These are phyloP conservation scores for Salminus brasiliensis DNA, from an alignment of 2,113 vertebrate species.

Conservation along the genomic window DNA sequence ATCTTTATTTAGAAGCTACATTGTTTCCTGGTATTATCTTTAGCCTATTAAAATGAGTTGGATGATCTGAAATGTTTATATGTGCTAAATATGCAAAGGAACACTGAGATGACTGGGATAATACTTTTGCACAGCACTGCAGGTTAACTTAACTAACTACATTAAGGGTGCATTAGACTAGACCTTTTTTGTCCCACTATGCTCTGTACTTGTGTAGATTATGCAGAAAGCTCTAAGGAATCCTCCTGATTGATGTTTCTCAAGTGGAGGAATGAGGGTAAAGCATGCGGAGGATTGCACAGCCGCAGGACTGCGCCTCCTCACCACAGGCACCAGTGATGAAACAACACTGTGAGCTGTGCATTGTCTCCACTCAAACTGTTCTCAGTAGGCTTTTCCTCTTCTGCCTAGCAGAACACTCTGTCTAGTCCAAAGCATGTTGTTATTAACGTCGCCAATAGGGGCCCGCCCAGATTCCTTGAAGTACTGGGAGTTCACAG, in stretches of 20 bases:
- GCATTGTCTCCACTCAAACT: background rate
- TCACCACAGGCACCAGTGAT: background rate
- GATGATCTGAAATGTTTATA: too few species aligned
- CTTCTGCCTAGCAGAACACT: slow-evolving; percentile 50
- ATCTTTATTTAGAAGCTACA: too few species aligned
- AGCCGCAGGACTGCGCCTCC: background rate
- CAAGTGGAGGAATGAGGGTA: background rate
- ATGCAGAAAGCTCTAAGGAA: background rate
- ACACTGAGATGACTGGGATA: too few species aligned
- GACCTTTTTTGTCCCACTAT: background rate
- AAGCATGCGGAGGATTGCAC: background rate
- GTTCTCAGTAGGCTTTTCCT: slow-evolving; percentile 45
- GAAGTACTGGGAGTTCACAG: slow-evolving; percentile 53
- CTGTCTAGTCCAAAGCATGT: slow-evolving; percentile 69
- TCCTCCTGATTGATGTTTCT: slow-evolving; percentile 4
- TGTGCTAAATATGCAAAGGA: too few species aligned
- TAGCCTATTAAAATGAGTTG: too few species aligned
- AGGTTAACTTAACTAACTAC: too few species aligned
- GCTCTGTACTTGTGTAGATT: background rate
- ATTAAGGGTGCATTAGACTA: background rate
- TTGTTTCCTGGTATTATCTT: too few species aligned
- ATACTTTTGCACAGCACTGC: too few species aligned
- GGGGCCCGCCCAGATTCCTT: slow-evolving; percentile 60
- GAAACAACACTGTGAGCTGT: background rate
- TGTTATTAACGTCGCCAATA: slow-evolving; percentile 60